Evolutionary conservation across 1,140 invertebrate genomes (phyloP), one percentile per base, ranked within the genome.

Genomic region (Triops longicaudatus): DNA sequence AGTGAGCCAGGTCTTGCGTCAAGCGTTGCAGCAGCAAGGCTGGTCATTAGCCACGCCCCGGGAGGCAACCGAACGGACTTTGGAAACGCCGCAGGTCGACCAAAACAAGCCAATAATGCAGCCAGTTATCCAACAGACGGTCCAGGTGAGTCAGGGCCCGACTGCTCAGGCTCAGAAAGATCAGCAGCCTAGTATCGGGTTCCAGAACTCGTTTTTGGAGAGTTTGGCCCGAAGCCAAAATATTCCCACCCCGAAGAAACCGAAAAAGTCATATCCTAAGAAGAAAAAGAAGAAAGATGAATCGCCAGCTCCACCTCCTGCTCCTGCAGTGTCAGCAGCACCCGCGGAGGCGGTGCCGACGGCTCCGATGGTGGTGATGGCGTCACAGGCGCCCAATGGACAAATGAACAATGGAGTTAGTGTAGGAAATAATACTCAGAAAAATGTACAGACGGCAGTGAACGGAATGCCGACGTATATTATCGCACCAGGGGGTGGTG

Each of bases 131-230:
- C 31, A 37, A 9, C 50, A 63, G 22, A 9, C 0, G 14, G 50
- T 63, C 50, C 50, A 63, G 14, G 7, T 14, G 50, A 5, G 50
- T 63, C 50, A 11, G 11, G 17, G 17, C 43, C 43, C 43, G 0
- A 11, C 43, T 11, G 11, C 43, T 1, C 11, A 11, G 3, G 43
- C 43, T 12, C 11, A 63, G 50, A 22, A 63, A 63, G 31, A 37
- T 2, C 31, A 37, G 31, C 63, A 26, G 26, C 43, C 42, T 28
- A 75, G 43, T 75, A 31, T 43, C 11, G 76, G 76, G 0, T 77
- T 77, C 41, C 76, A 77, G 26, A 77, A 77, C 43, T 27, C 28
- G n/a, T 77, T 77, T 14, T 73, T 77, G 63, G 76, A 77, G 41
- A 42, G 73, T 43, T 73, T 77, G 37, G 76, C 76, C 1, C n/a